Percentiles rank a stretch among this genome's conserved stretches.
Conservation (phyloP, 1,140 invertebrate species). For the Odontomachus brunneus region DNA sequence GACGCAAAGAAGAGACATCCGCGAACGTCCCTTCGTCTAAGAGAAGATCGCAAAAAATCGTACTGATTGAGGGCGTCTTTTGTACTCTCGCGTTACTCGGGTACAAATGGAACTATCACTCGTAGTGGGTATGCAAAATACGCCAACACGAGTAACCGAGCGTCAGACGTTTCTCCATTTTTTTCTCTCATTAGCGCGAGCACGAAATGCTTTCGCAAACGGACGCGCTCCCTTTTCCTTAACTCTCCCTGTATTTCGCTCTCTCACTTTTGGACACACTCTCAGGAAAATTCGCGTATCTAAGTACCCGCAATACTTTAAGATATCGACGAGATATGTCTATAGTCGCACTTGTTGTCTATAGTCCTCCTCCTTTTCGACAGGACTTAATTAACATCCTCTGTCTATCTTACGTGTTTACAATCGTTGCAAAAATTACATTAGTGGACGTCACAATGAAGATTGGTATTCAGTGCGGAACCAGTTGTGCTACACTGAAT, state of each 20-base stretch:
- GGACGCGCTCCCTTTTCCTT: background rate
- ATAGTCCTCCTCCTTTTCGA: background rate
- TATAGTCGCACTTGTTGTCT: slow-evolving; percentile 40
- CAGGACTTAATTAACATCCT: background rate
- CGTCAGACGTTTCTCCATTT: background rate
- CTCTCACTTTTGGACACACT: background rate
- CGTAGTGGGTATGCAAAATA: background rate
- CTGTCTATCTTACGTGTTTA: slow-evolving; percentile 68
- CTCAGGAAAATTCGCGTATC: background rate
- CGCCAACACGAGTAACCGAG: background rate
- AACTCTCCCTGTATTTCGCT: too few relatives aligned
- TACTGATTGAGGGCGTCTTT: background rate
- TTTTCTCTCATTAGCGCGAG: background rate
- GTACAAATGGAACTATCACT: background rate
- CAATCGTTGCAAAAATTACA: slow-evolving; percentile 72
- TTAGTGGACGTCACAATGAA: slow-evolving; percentile 78
- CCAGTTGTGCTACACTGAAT: slow-evolving; percentile 64
- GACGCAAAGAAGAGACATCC: background rate
- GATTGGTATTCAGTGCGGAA: slow-evolving; percentile 73
- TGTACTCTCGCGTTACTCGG: background rate
- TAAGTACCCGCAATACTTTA: slow-evolving; percentile 34
- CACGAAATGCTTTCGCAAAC: background rate
- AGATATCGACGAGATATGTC: slow-evolving; percentile 55
- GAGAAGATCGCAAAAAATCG: background rate
- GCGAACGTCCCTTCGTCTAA: background rate